Evolutionary conservation across 1,140 invertebrate genomes (phyloP), one percentile per base, ranked within the genome.

Genomic region (Ceratina australensis): DNA sequence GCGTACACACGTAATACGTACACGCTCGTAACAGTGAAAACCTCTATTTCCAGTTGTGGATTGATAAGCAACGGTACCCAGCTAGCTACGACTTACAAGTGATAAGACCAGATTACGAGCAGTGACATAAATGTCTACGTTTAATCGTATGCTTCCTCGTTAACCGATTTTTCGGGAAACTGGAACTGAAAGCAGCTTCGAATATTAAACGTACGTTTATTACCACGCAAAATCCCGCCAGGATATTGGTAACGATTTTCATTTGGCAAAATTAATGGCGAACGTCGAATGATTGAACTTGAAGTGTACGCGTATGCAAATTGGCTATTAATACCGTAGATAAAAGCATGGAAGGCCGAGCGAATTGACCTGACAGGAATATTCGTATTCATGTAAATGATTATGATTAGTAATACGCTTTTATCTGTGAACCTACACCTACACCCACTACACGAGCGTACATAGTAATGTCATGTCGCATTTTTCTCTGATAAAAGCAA

Each of bases 101-200:
- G 76, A 83, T 83, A 83, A 83, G 42, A 61, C 26, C 10, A 65
- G 76, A 72, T 71, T 71, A 61, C 52, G n/a, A 22, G 54, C 13
- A 8, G 60, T 18, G 65, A 76, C 28, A 15, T 42, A 47, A 26
- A 54, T 22, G 52, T 78, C 49, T 49, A 22, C 18, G 16, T 12
- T 77, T 59, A 71, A 81, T 64, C 60, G 71, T 56, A 15, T 18
- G 54, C 54, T 33, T 63, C 12, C 59, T 15, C 7, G 28, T 81
- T 69, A 68, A 79, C 33, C 61, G 33, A 42, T 69, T 49, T 33
- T 61, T 49, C 18, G 49, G 26, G 20, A 54, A 52, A 2, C 18
- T n/a, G n/a, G 15, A 16, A 18, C n/a, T 24, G 47, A 52, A 15
- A 26, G 7, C 33, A 72, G 26, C 18, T 7, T 20, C 5, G 16